Base-by-base conservation (phyloP, 2,113 vertebrate species). In the Alligator sinensis region DNA sequence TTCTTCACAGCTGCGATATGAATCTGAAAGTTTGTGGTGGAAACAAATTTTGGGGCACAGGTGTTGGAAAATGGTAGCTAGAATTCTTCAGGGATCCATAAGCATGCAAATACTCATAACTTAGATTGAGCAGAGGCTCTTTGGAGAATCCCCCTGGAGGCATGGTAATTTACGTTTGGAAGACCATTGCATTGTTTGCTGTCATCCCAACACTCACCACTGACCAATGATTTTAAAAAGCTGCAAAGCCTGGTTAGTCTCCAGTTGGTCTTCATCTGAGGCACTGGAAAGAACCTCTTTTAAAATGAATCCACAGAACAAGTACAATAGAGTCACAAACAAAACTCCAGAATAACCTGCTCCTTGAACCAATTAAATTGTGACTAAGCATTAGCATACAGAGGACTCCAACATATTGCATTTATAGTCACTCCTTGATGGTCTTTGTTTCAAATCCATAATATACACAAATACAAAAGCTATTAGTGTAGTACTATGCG, bases 381-480 rank as follows among this genome's bases (percentile, higher is more conserved):
- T 94, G 88, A 89, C 59, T 62, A 2, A 19, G 93, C 93, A 95
- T 96, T 91, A 94, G 92, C 80, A 93, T 84, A 88, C n/a, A 47
- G 75, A 96, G 84, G 81, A 63, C 88, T 88, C 61, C 84, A 93
- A 83, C 58, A 70, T 74, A 89, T 88, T 86, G 80, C 77, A 88
- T 88, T 94, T 91, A 94, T 93, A 90, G 96, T 91, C 89, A 85
- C 89, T 90, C 89, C 2, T 74, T 24, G 90, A 82, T 81, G 89
- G 90, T 89, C 64, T 89, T 81, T 92, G 77, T 95, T 90, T 74
- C 92, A 80, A 63, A 84, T 87, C 87, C 89, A 95, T 7, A 86
- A 97, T 88, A 92, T 96, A 94, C 91, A 96, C 95, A 96, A 97
- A 91, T 94, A 78, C 83, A 95, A 95, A 92, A 68, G 94, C 82